A percentile compares a stretch with the other conserved stretches of the same genome.
phyloP scores from a whole-genome alignment of 2,113 vertebrate species.

The Urocolius indicus region DNA sequence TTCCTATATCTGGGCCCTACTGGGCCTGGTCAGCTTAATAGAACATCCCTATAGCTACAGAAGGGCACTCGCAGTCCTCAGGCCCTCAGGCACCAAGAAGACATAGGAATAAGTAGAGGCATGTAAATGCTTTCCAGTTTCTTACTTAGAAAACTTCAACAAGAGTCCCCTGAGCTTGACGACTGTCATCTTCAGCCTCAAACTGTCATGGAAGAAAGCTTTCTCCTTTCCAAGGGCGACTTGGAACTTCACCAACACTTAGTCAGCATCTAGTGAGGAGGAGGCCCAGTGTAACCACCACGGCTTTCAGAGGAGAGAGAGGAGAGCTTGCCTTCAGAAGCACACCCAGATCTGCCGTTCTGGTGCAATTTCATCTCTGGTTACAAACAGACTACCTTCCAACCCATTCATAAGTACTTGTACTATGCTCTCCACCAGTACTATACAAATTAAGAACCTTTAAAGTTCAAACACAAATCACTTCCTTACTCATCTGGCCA shows the following conservation, averaged over 20 bases:
- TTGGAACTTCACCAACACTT: background rate
- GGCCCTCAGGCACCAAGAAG: background rate
- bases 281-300: background rate
- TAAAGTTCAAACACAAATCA: background rate
- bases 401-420: background rate
- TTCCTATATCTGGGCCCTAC: background rate
- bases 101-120: background rate
- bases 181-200: background rate
- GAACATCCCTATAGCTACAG: accelerated
- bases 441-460: background rate
- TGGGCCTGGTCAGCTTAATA: background rate
- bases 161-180: background rate
- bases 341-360: background rate
- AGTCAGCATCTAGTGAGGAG: background rate
- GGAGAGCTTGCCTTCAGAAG: background rate
- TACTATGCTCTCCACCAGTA: background rate
- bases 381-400: background rate
- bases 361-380: background rate
- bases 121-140: background rate
- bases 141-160: background rate
- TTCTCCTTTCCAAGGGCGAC: background rate
- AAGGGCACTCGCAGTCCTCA: accelerated
- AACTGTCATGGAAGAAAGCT: background rate
- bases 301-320: background rate
- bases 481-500: background rate